Percentiles rank a stretch among this genome's conserved stretches.
Conservation (phyloP, 2,888 invertebrate species). For the Dermolepida albohirtum region DNA sequence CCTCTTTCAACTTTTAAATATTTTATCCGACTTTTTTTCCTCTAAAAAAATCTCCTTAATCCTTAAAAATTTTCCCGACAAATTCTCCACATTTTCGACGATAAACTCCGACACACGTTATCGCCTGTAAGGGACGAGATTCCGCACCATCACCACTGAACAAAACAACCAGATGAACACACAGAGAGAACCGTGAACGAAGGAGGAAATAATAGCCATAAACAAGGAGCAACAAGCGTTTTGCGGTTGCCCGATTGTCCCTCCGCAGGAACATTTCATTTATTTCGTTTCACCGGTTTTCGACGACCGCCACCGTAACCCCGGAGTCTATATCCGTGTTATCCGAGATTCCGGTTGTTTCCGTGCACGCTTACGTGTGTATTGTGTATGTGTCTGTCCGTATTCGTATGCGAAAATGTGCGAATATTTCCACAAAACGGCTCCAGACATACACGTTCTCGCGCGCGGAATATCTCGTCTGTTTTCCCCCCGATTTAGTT, state of each 20-base stretch:
- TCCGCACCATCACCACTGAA: slow-evolving; percentile 1
- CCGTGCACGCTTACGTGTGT: not conserved
- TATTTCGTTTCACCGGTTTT: slow-evolving; percentile 30
- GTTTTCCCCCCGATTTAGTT: too few relatives aligned
- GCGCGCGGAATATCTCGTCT: too few relatives aligned
- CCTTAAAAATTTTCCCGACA: too few relatives aligned
- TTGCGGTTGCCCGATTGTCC: slow-evolving; percentile 21
- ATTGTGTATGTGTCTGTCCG: not conserved
- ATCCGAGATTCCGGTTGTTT: slow-evolving; percentile 4
- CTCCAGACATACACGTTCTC: too few relatives aligned
- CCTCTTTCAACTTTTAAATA: too few relatives aligned
- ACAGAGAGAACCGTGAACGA: slow-evolving; percentile 1
- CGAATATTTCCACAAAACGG: too few relatives aligned
- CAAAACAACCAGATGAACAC: slow-evolving; percentile 5
- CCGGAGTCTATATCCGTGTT: slow-evolving; percentile 3
- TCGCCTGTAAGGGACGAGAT: slow-evolving; percentile 2
- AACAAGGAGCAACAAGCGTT: slow-evolving; percentile 42
- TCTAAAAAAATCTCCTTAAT: too few relatives aligned
- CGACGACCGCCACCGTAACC: slow-evolving; percentile 1
- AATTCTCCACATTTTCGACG: too few relatives aligned
- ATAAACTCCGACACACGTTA: too few relatives aligned
- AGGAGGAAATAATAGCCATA: slow-evolving; percentile 29
- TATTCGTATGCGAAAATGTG: slow-evolving; percentile 1
- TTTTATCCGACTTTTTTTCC: too few relatives aligned
- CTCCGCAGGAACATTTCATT: slow-evolving; percentile 23